A percentile compares a stretch with the other conserved stretches of the same genome.
phyloP scores from a whole-genome alignment of 1,140 invertebrate species.

The Saccostrea cuccullata region DNA sequence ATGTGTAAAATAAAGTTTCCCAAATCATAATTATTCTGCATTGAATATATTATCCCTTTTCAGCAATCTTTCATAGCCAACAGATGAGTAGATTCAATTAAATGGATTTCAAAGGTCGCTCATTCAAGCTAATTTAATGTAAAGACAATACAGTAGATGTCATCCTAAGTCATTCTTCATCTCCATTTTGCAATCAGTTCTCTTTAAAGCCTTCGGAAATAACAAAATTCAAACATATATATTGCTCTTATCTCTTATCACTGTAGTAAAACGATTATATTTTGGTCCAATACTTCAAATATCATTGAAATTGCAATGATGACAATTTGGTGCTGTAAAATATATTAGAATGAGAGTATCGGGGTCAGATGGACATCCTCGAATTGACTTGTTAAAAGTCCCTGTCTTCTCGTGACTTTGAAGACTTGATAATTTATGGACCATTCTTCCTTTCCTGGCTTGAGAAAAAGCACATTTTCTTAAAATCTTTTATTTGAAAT shows the following conservation, averaged over 20 bases:
- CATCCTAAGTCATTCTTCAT: too few species aligned
- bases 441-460: neutral
- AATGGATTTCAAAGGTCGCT: too few species aligned
- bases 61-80: too few species aligned
- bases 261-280: slow-evolving; percentile 13
- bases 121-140: too few species aligned
- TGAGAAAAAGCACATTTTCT: slow-evolving; percentile 33
- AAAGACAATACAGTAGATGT: too few species aligned
- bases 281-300: slow-evolving; percentile 30
- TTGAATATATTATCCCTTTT: too few species aligned
- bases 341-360: slow-evolving; percentile 1
- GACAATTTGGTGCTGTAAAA: slow-evolving; percentile 14
- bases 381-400: neutral
- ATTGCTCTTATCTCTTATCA: slow-evolving; percentile 11
- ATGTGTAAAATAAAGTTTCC: too few species aligned
- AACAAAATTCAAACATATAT: neutral
- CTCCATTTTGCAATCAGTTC: neutral
- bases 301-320: slow-evolving; percentile 6
- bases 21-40: too few species aligned
- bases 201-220: neutral
- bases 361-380: slow-evolving; percentile 9
- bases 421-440: slow-evolving; percentile 24
- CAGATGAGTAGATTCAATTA: too few species aligned
- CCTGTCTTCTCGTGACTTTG: slow-evolving; percentile 16
- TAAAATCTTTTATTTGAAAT: slow-evolving; percentile 22